Evolutionary conservation across 2,888 invertebrate species (phyloP).

Genomic region (Melikaiella ostensackeni): DNA sequence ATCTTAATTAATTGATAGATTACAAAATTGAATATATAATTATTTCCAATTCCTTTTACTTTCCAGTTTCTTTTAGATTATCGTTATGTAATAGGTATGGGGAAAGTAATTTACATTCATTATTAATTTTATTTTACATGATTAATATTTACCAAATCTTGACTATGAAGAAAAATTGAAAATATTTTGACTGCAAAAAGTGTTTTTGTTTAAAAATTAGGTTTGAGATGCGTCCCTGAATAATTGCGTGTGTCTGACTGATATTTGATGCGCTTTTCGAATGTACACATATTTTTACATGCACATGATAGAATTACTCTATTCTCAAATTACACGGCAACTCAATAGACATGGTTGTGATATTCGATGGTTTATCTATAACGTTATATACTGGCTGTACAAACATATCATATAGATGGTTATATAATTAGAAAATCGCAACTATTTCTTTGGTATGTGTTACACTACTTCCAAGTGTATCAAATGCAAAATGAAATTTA

Average conservation of each 20-base stretch:
- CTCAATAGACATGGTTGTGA: constrained; percentile 32
- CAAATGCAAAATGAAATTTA: not conserved
- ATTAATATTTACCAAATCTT: not conserved
- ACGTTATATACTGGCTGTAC: not conserved
- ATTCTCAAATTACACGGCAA: constrained; percentile 25
- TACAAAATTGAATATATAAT: not conserved
- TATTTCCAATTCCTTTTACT: too few species aligned
- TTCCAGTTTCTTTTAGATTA: too few species aligned
- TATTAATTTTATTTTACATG: not conserved
- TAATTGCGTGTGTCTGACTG: constrained; percentile 14
- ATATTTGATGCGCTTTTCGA: constrained; percentile 46
- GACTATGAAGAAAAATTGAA: not conserved
- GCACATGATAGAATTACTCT: constrained; percentile 54
- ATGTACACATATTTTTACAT: constrained; percentile 48
- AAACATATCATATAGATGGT: not conserved
- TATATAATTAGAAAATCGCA: not conserved
- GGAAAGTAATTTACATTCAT: not conserved
- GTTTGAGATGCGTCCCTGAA: not conserved
- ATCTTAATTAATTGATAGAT: not conserved
- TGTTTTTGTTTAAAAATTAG: not conserved
- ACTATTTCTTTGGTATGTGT: not conserved
- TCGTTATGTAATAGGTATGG: too few species aligned
- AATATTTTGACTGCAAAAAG: not conserved
- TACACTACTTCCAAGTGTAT: not conserved
- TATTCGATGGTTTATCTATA: constrained; percentile 18